Evolutionary conservation across 1,140 invertebrate species (phyloP), one percentile per base, ranked within the genome.

Genomic region (Onthophagus taurus): DNA sequence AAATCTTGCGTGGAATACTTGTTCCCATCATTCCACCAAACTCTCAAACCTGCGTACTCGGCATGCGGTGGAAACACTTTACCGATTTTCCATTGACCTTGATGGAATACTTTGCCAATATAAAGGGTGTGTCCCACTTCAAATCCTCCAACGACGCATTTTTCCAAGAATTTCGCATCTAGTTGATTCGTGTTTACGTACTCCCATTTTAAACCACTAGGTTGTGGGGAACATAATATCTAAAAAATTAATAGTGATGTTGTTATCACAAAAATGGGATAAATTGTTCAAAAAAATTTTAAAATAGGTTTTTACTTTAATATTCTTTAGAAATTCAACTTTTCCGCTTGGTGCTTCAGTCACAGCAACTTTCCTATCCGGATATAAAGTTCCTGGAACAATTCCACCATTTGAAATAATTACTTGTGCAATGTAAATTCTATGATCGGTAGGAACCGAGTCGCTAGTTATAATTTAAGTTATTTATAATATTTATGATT

Each of bases 21-120:
- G 11, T 33, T 17, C 18, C 31, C 31, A 4, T 17, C 19, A 34
- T 34, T 34, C 9, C 19, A 34, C 31, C 31, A 34, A 7, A 34
- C 14, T 34, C 31, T 34, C 11, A 34, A 18, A 11, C 31, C 31
- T 34, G 17, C 19, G 4, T 6, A 17, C n/a, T 4, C 5, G n/a
- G 16, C 19, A 14, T 6, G 17, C 3, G 31, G 2, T 31, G 31
- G 31, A 34, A 34, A 34, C n/a, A 34, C 31, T 17, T 34, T 34
- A n/a, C 31, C 31, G n/a, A 34, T 34, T 16, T 34, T 34, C 31
- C 31, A 34, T 16, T 34, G 7, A 2, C 31, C 31, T 34, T 34
- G 16, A 18, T 34, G 31, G 14, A 34, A 34, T 9, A 34, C 14
- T 34, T 34, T 34, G 2, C 31, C 31, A 18, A 34, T 34, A 34